phyloP scores from a whole-genome alignment of 2,797 vertebrate species.

The Botia kubotai region DNA sequence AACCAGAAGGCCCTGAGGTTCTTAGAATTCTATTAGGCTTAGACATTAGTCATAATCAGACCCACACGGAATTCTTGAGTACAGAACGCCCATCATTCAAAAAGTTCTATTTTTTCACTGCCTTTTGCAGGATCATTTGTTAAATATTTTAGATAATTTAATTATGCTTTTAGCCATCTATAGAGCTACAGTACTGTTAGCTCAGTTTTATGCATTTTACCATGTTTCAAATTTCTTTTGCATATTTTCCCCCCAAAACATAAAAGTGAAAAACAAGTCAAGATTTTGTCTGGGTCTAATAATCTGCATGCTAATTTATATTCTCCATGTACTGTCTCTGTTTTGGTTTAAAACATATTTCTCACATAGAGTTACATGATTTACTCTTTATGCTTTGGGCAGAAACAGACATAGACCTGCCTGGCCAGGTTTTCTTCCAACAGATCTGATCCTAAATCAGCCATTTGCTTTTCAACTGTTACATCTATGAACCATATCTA shows the following conservation, averaged over 20 bases:
- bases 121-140: slow-evolving; percentile 3
- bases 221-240: background rate
- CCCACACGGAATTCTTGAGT: background rate
- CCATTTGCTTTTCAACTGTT: slow-evolving; percentile 54
- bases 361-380: slow-evolving; percentile 6
- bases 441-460: slow-evolving; percentile 39
- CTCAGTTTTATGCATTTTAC: background rate
- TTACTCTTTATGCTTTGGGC: slow-evolving; percentile 20
- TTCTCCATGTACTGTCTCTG: background rate
- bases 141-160: slow-evolving; percentile 8
- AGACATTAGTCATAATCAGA: slow-evolving; percentile 12
- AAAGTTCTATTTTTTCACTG: slow-evolving; percentile 5
- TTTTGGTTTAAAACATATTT: slow-evolving; percentile 35
- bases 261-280: background rate
- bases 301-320: slow-evolving; percentile 25
- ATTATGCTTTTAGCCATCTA: background rate
- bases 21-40: background rate
- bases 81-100: slow-evolving; percentile 1
- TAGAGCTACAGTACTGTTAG: background rate
- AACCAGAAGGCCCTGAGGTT: background rate
- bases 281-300: background rate
- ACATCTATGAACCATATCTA: slow-evolving; percentile 70
- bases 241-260: background rate
- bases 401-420: slow-evolving; percentile 39
- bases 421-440: slow-evolving; percentile 38